phyloP scores from a whole-genome alignment of 1,140 invertebrate species.

The Trachymyrmex cornetzi region DNA sequence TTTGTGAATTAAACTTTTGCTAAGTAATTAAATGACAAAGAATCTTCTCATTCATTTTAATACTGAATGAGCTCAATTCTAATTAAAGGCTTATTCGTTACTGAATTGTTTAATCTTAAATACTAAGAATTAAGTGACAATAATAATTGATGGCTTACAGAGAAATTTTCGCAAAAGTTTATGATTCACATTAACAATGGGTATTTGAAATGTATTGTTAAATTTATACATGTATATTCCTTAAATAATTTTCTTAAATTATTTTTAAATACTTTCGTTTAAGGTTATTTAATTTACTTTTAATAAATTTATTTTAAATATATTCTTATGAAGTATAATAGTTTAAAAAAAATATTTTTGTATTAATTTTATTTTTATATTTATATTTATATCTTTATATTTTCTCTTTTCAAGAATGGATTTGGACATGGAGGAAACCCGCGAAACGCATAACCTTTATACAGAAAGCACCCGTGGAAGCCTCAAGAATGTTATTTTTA shows the following conservation, averaged over 20 bases:
- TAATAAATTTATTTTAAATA: slow-evolving; percentile 3
- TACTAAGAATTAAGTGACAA: neutral
- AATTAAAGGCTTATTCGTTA: slow-evolving; percentile 8
- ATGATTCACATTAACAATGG: neutral
- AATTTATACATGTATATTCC: neutral
- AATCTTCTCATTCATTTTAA: slow-evolving; percentile 13
- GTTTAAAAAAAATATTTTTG: neutral
- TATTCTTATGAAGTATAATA: neutral
- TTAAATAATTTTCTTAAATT: neutral
- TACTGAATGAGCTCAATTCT: slow-evolving; percentile 3
- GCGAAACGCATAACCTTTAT: too few species aligned
- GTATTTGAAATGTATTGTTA: neutral
- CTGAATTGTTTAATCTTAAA: neutral
- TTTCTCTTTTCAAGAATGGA: too few species aligned
- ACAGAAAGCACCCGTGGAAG: too few species aligned
- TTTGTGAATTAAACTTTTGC: slow-evolving; percentile 19
- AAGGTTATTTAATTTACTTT: neutral
- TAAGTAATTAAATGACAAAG: slow-evolving; percentile 6
- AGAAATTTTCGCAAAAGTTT: neutral
- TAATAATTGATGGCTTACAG: neutral
- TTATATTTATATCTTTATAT: neutral
- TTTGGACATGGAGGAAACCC: too few species aligned
- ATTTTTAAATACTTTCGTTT: slow-evolving; percentile 14
- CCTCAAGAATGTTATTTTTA: too few species aligned
- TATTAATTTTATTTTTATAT: neutral